A percentile compares a stretch with the other conserved stretches of the same genome.
phyloP scores from a whole-genome alignment of 2,797 vertebrate species.

The Oreochromis mossambicus region DNA sequence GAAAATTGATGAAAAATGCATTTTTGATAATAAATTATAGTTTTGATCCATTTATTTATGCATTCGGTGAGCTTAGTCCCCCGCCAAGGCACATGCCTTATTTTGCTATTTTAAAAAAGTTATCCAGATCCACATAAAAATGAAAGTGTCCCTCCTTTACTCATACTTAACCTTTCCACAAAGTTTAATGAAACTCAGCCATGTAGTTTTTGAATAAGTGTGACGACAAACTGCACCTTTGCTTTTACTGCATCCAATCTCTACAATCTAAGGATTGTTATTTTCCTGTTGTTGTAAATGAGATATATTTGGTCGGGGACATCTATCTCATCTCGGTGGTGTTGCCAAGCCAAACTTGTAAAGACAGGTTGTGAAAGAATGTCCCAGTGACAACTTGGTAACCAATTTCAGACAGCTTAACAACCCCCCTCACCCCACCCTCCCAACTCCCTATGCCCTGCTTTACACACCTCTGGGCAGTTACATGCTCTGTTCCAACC shows the following conservation, averaged over 20 bases:
- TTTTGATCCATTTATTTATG: not conserved
- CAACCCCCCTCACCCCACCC: too few species aligned
- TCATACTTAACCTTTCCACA: not conserved
- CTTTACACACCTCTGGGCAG: not conserved
- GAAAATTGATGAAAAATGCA: not conserved
- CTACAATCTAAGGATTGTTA: not conserved
- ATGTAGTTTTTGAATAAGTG: not conserved
- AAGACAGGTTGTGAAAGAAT: not conserved
- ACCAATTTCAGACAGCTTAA: not conserved
- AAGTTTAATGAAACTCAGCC: not conserved
- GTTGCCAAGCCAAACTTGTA: conserved; percentile 4
- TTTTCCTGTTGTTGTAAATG: not conserved
- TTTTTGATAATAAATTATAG: not conserved
- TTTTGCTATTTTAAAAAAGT: not conserved
- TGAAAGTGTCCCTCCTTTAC: not conserved
- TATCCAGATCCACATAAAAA: not conserved
- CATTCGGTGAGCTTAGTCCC: not conserved
- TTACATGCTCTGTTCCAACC: conserved; percentile 56
- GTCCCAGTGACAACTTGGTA: not conserved
- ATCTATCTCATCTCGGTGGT: not conserved
- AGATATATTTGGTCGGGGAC: not conserved
- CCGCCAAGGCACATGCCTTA: not conserved
- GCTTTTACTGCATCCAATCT: not conserved
- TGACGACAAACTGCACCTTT: not conserved
- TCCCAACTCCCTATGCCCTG: not conserved